These are phyloP conservation scores for Drosophila carrolli DNA, from an alignment of 1,140 invertebrate species.

Conservation along the genomic window DNA sequence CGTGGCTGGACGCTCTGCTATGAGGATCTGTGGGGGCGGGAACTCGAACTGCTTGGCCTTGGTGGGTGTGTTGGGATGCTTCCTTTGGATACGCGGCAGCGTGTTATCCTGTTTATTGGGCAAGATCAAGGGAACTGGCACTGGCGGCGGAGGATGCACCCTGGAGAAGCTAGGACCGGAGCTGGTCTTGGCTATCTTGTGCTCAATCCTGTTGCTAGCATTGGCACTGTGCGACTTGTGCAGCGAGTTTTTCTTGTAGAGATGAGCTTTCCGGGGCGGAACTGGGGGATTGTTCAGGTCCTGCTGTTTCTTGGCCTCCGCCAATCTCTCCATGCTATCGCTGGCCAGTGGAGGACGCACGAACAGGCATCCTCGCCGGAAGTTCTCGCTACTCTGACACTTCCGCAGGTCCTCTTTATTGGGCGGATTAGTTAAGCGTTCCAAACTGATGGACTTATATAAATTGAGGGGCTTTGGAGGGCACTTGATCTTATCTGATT, in stretches of 20 bases:
- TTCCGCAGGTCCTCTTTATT: conserved; percentile 42
- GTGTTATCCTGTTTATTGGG: conserved; percentile 73
- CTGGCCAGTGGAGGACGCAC: conserved; percentile 68
- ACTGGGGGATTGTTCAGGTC: conserved; percentile 39
- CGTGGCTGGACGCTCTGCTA: conserved; percentile 58
- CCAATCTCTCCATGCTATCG: conserved; percentile 66
- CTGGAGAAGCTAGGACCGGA: conserved; percentile 62
- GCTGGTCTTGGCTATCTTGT: conserved; percentile 77
- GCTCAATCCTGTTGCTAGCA: conserved; percentile 68
- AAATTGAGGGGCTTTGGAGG: conserved; percentile 41
- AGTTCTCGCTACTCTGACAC: conserved; percentile 54
- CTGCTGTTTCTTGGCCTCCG: conserved; percentile 34
- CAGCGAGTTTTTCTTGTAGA: conserved; percentile 73
- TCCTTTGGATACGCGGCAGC: conserved; percentile 68
- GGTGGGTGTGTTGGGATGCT: conserved; percentile 65
- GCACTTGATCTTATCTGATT: not conserved
- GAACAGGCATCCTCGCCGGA: conserved; percentile 7
- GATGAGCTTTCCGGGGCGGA: conserved; percentile 57
- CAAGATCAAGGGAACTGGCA: conserved; percentile 19
- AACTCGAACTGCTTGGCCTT: conserved; percentile 75
- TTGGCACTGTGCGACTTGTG: conserved; percentile 71
- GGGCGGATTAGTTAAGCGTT: conserved; percentile 25
- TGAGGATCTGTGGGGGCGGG: conserved; percentile 36
- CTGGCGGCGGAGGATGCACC: conserved; percentile 10
- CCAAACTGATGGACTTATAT: conserved; percentile 65